Base-by-base conservation (phyloP, 2,888 invertebrate species). In the Noctua janthe region DNA sequence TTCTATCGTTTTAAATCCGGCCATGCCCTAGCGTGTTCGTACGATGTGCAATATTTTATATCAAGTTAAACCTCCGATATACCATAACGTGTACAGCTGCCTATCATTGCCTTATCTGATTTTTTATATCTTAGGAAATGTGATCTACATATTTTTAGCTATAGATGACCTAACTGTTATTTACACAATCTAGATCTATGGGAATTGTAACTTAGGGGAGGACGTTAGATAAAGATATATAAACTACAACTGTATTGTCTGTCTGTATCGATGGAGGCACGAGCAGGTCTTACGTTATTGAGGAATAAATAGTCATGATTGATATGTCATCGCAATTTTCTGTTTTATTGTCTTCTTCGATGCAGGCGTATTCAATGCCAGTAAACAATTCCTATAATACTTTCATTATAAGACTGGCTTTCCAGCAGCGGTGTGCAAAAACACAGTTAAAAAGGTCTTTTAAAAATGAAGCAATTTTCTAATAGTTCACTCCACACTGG, bases 121-220 rank as follows among this genome's bases (percentile, higher is more conserved):
- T 81, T 81, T 72, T 78, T 8, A 77, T 80, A 85, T 59, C 79
- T 72, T 81, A 80, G 77, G 80, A 89, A 89, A 85, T 88, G 86
- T 90, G 82, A 90, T 89, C 81, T 89, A 86, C 81, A 85, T 88
- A 85, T 76, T 74, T 81, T 86, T 85, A 86, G 88, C 82, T 86
- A 51, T 86, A 83, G 76, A 54, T 78, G 43, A 66, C 39, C 76
- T 75, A 78, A 73, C 56, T 77, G 62, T 70, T 75, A 78, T 83
- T 51, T 76, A 85, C 64, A 81, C 29, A 66, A 66, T 78, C 71
- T 81, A 77, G 82, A 76, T 84, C 64, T 84, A 89, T 82, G 49
- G 74, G 74, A 82, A 82, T 80, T 87, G 87, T 89, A 81, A 80
- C 54, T 78, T 78, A 76, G 56, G 39, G 43, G 74, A 79, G 39